phyloP scores from a whole-genome alignment of 2,888 invertebrate genomes.

The Drosophila rubida region DNA sequence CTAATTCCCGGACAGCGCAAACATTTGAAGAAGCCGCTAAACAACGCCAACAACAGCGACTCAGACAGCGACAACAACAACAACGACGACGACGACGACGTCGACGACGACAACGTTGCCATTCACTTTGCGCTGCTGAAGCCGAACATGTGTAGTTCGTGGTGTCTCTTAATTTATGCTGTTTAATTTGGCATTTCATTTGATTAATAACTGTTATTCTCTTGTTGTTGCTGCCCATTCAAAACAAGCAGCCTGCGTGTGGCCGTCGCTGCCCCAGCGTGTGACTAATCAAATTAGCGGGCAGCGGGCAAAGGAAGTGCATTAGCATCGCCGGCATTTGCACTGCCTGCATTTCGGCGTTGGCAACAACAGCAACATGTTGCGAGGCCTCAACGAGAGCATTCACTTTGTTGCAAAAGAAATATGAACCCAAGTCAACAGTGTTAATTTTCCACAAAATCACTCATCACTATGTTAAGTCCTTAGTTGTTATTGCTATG shows the following conservation, averaged over 20 bases:
- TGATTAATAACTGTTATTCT: constrained; percentile 67
- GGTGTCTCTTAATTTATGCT: constrained; percentile 61
- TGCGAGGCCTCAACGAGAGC: too few relatives aligned
- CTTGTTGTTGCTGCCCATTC: constrained; percentile 9
- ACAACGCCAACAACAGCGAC: background rate
- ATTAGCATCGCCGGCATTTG: constrained; percentile 16
- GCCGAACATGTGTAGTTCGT: constrained; percentile 51
- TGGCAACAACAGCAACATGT: constrained; percentile 31
- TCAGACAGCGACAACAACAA: constrained; percentile 13
- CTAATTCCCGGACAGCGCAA: constrained; percentile 61
- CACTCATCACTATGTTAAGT: too few relatives aligned
- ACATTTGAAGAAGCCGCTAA: constrained; percentile 60
- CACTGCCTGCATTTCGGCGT: constrained; percentile 24
- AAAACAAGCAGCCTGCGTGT: constrained; percentile 20
- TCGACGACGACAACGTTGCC: constrained; percentile 32
- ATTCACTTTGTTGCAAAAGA: too few relatives aligned
- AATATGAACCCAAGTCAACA: too few relatives aligned
- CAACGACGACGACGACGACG: constrained; percentile 19
- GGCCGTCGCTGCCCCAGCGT: constrained; percentile 29
- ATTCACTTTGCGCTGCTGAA: constrained; percentile 37
- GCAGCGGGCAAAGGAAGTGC: constrained; percentile 11
- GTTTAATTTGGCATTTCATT: constrained; percentile 64
- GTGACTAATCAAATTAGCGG: constrained; percentile 69
- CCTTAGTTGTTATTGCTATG: too few relatives aligned
- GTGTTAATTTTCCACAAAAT: too few relatives aligned